These are phyloP conservation scores for Sus cebifrons DNA, from an alignment of 2,797 vertebrate species.

Conservation along the genomic window DNA sequence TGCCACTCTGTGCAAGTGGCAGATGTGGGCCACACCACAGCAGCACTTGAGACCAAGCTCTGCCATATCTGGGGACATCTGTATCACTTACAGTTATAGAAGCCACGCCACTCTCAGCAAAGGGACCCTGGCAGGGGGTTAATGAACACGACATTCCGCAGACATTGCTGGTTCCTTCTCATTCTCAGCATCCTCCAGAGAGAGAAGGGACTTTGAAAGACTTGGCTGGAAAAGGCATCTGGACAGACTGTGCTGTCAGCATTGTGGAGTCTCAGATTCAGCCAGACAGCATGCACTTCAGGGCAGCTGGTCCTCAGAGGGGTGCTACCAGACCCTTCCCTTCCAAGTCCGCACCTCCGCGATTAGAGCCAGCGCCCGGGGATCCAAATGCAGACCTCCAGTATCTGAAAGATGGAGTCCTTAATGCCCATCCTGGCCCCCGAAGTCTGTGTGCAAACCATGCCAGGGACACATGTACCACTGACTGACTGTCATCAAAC, in stretches of 20 bases:
- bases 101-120: not conserved
- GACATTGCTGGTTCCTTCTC: not conserved
- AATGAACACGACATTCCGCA: not conserved
- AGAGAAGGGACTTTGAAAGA: not conserved
- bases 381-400: not conserved
- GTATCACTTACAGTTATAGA: fast-evolving
- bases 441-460: not conserved
- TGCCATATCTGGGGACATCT: not conserved
- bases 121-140: not conserved
- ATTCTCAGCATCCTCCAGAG: not conserved
- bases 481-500: not conserved
- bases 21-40: not conserved
- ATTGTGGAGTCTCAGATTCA: fast-evolving
- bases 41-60: not conserved
- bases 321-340: fast-evolving
- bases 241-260: not conserved
- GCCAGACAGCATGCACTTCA: not conserved
- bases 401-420: not conserved
- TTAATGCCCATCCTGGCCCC: not conserved
- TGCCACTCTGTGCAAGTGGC: too few species aligned
- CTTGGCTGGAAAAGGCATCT: not conserved
- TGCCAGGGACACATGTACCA: not conserved
- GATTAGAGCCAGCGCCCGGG: fast-evolving
- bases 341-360: not conserved
- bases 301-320: not conserved